A percentile compares a stretch with the other conserved stretches of the same genome.
Evolutionary conservation across 2,888 invertebrate genomes (phyloP).

Genomic region (Alloplasta piceator): DNA sequence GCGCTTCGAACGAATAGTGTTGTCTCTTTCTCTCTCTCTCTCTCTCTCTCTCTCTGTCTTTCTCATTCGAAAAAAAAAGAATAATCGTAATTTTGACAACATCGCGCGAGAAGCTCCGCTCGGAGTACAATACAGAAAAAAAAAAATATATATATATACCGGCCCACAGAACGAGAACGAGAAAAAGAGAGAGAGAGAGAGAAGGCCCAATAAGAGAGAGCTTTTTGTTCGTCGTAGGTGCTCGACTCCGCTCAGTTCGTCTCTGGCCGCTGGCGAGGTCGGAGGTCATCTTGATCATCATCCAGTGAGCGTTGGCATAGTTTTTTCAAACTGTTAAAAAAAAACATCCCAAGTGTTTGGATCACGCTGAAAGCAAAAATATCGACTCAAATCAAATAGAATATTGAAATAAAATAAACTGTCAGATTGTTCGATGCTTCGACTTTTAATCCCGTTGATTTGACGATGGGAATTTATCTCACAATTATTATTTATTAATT

Average conservation of each 20-base stretch:
- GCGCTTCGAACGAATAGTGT: constrained; percentile 57
- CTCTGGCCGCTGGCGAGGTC: constrained; percentile 56
- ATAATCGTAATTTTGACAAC: neutral
- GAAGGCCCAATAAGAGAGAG: constrained; percentile 4
- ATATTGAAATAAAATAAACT: neutral
- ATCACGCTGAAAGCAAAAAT: constrained; percentile 17
- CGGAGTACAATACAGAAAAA: constrained; percentile 8
- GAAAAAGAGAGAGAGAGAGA: neutral
- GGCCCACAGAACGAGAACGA: neutral
- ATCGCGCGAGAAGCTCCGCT: neutral
- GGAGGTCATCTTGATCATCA: constrained; percentile 48
- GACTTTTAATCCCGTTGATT: neutral
- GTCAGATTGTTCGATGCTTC: no score
- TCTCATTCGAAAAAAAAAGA: neutral
- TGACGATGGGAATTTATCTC: no score
- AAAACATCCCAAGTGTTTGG: neutral
- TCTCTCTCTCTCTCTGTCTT: no score
- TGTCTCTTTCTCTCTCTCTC: no score
- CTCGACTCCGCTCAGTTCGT: constrained; percentile 47
- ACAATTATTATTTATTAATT: no score
- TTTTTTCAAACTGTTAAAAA: neutral
- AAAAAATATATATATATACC: neutral
- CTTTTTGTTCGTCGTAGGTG: constrained; percentile 4
- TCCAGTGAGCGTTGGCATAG: constrained; percentile 7
- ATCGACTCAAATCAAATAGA: neutral